Evolutionary conservation across 2,113 vertebrate genomes (phyloP), one percentile per base, ranked within the genome.

Genomic region (Falco punctatus): DNA sequence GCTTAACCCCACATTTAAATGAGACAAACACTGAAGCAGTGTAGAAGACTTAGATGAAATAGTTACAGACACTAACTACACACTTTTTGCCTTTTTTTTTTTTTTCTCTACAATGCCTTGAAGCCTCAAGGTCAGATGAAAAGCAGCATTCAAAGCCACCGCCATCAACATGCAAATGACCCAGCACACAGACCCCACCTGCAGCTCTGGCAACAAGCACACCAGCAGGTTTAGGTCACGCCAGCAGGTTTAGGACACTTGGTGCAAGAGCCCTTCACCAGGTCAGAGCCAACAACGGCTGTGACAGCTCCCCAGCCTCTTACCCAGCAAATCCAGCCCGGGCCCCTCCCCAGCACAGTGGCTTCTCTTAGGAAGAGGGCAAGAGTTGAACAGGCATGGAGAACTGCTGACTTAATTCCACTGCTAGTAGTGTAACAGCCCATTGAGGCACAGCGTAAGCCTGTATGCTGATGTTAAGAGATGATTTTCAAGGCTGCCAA

Each of bases 111-210:
- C 13, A 4, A 40, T 2, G 10, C 46, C 61, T 7, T 2, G 67
- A 40, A 13, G 32, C 24, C 15, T 20, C 15, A 1, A 44, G 78
- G 65, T 8, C 23, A 3, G 26, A 38, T 0, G 11, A 49, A 20
- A 23, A 64, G 52, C 67, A 38, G 78, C 59, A 7, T 14, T 21
- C n/a, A 9, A 10, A 22, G 5, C 27, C 49, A 1, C 24, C 1
- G 14, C 33, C 12, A 13, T 1, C 32, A 27, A 4, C 40, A 7
- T 0, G 2, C 5, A 0, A 24, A 5, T 0, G n/a, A 16, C 52
- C 27, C 0, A 5, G 3, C 0, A 1, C 7, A 0, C 62, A 22
- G 35, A 6, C 6, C 21, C 30, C 26, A 28, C 52, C 12, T 4
- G 17, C 21, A 14, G 52, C 33, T 26, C 54, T 11, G 26, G 15